Evolutionary conservation across 1,140 invertebrate genomes (phyloP), one percentile per base, ranked within the genome.

Genomic region (Drosophila fuyamai): DNA sequence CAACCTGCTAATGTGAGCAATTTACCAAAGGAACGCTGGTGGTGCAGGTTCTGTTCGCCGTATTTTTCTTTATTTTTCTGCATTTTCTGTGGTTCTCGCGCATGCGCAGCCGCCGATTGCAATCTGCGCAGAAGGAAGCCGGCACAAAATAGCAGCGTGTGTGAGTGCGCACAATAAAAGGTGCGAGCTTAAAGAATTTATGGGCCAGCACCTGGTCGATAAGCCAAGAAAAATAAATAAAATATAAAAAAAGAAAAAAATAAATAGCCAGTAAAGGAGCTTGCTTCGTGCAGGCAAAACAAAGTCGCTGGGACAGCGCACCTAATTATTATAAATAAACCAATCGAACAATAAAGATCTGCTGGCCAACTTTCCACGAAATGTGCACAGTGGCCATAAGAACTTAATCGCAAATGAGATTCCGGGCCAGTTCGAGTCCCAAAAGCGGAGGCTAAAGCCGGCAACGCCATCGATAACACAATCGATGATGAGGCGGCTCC

Each of bases 321-420:
- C 90, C 90, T 92, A 92, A 92, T 92, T 92, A 92, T 92, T 92
- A 92, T 92, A 92, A 92, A 92, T 92, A 92, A 92, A 92, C 90
- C 90, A 92, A 92, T 92, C 90, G 86, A 81, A 89, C 86, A 92
- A 92, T 92, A 92, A 92, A 92, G 86, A 92, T 92, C 90, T 89
- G 86, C 51, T 72, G 66, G 55, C 65, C 84, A 84, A 89, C 77
- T 89, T 89, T 89, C 84, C 84, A 79, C 84, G 84, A 89, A 89
- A 82, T 75, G 68, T 50, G 47, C 75, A 71, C 76, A 66, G 76
- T 65, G 60, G 60, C 81, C 79, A 77, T 90, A 90, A 90, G 90
- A 92, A 92, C 90, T 92, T 90, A 92, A 92, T 92, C 88, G 74
- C 74, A 81, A 79, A 79, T 76, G 66, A 89, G 71, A 91, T 91